Conservation (phyloP, 2,113 vertebrate genomes). For the Daubentonia madagascariensis region DNA sequence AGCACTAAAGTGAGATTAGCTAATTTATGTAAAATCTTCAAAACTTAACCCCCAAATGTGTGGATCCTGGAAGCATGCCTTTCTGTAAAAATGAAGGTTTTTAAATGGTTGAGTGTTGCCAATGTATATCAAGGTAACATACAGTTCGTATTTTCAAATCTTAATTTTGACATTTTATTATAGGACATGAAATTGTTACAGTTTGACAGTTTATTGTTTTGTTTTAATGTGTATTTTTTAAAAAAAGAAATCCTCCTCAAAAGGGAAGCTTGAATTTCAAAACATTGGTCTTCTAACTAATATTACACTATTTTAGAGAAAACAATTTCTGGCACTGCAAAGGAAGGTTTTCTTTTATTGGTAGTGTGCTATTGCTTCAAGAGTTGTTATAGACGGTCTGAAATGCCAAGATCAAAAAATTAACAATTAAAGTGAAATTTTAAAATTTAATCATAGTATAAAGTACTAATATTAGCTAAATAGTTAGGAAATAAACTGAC, state of each 20-base stretch:
- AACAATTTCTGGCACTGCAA: conserved; percentile 13
- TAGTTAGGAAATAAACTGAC: background rate
- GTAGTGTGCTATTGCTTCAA: background rate
- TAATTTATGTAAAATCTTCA: background rate
- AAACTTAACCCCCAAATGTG: background rate
- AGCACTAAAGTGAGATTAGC: background rate
- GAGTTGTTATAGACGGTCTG: background rate
- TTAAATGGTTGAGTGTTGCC: background rate
- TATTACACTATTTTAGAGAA: conserved; percentile 13
- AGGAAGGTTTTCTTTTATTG: background rate
- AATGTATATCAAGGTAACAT: background rate
- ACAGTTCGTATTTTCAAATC: conserved; percentile 21
- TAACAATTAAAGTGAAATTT: background rate
- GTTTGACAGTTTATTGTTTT: conserved; percentile 27
- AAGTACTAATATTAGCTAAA: background rate
- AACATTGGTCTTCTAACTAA: background rate
- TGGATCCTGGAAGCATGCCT: background rate
- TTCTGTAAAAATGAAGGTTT: background rate
- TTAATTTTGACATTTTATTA: conserved; percentile 29
- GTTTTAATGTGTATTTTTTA: background rate
- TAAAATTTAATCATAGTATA: background rate
- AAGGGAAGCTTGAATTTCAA: conserved; percentile 41
- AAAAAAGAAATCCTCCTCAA: background rate
- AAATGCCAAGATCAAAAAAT: background rate
- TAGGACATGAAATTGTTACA: background rate